Base-by-base conservation (phyloP, 2,888 invertebrate genomes). In the Bhutanitis thaidina region DNA sequence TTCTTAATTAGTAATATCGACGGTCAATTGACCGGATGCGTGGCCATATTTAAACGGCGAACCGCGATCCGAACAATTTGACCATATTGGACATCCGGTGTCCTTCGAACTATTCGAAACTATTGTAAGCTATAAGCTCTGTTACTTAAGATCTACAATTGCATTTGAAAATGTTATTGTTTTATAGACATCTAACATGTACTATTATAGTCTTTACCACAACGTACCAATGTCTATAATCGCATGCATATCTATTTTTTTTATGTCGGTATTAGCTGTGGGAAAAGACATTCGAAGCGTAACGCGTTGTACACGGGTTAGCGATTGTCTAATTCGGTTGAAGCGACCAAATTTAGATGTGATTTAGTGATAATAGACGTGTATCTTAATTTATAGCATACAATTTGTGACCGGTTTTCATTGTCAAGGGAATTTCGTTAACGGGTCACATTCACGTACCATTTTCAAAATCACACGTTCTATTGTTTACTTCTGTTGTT, bases 51-150 rank as follows among this genome's bases (percentile, higher is more conserved):
- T 78, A 71, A 77, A 80, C 71, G 71, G 36, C 65, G 62, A 69
- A 77, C 80, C 76, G 85, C 80, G 74, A 80, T 79, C 71, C 77
- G 71, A 78, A 79, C 67, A 79, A 82, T 81, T 74, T 74, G 71
- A 77, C 74, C 75, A 67, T 74, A 74, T 67, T 76, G 69, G 69
- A 74, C 72, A 79, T 82, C 82, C 82, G 79, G 69, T 69, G 76
- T 76, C 77, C 75, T 77, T 73, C 71, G 61, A 53, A 56, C 48
- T 59, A 59, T 53, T 47, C 37, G 45, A 48, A 47, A 51, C 38
- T 43, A 54, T 43, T 49, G 40, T 56, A 55, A 54, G 35, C 53
- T 53, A 48, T 61, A 63, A 61, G 39, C 41, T 37, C 38, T 49
- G 14, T 50, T 20, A 43, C 20, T 55, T 63, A 71, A 61, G 62